Base-by-base conservation (phyloP, 1,140 invertebrate species). In the Dysdera silvatica region DNA sequence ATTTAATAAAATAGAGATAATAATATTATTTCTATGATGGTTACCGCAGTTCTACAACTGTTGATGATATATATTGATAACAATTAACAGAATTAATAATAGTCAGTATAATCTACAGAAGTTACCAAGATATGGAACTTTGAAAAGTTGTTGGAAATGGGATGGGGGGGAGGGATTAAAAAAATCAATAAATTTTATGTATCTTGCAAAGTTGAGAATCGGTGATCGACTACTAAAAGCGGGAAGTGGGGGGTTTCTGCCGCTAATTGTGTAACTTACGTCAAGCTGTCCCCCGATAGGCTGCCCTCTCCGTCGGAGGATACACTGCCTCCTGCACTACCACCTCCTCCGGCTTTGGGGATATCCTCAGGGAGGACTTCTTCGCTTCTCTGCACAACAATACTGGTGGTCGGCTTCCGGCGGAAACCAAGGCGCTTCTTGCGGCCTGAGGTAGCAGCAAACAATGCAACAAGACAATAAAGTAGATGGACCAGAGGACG, bases 391-490 rank as follows among this genome's bases (percentile, higher is more conserved):
- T 94, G 91, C 73, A 95, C 89, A 76, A 89, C 94, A 82, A 95
- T 91, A 26, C 58, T 61, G 71, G 90, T 91, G 77, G 87, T 89
- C 82, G 91, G 90, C 80, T 89, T 89, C 80, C 89, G 88, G 77
- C 90, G 89, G 80, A 95, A 95, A 78, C 91, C 90, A 84, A 94
- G 86, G 79, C 91, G 85, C 82, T 91, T 84, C 83, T 93, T 94
- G 56, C 61, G 57, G 53, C 65, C 65, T 65, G 53, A 18, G 18
- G 32, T 12, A 53, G n/a, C 32, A 29, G 52, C 45, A 52, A 54
- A 31, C 60, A 31, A 33, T 29, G 18, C 31, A 62, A 63, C 37
- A 63, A 29, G 24, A 63, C 23, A 52, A 41, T 41, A 16, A 41
- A 16, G 23, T 18, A 41, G n/a, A 41, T 41, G 40, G n/a, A 41